phyloP scores from a whole-genome alignment of 1,140 invertebrate species.

The Neotoxoptera formosana region DNA sequence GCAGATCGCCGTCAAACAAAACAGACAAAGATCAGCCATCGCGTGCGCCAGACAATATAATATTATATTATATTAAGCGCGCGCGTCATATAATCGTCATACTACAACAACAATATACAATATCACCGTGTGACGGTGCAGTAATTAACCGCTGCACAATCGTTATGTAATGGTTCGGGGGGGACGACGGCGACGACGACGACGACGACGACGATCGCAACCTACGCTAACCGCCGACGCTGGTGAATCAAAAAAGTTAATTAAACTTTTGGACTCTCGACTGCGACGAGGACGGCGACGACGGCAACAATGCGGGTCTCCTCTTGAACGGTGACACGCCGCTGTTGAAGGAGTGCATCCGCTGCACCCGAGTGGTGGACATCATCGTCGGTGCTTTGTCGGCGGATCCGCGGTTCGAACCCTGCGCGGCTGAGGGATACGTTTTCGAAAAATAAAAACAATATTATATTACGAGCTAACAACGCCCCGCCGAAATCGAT shows the following conservation, averaged over 20 bases:
- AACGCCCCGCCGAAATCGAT: slow-evolving; percentile 11
- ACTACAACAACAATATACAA: neutral
- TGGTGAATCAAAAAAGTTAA: slow-evolving; percentile 26
- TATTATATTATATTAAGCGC: neutral
- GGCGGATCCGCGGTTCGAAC: neutral
- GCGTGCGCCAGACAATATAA: neutral
- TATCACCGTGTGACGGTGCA: neutral
- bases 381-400: neutral
- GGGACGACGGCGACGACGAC: neutral
- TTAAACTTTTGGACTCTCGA: slow-evolving; percentile 18
- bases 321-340: slow-evolving; percentile 25
- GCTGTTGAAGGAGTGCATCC: neutral
- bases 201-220: neutral
- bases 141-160: neutral
- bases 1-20: neutral
- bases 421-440: neutral
- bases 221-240: neutral
- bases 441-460: neutral
- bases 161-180: slow-evolving; percentile 18
- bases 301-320: neutral
- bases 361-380: neutral
- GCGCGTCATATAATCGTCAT: neutral
- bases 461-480: slow-evolving; percentile 9
- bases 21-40: neutral
- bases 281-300: neutral